Percentiles rank a stretch among this genome's conserved stretches.
phyloP scores from a whole-genome alignment of 2,888 invertebrate species.

The Drosophila rellima region DNA sequence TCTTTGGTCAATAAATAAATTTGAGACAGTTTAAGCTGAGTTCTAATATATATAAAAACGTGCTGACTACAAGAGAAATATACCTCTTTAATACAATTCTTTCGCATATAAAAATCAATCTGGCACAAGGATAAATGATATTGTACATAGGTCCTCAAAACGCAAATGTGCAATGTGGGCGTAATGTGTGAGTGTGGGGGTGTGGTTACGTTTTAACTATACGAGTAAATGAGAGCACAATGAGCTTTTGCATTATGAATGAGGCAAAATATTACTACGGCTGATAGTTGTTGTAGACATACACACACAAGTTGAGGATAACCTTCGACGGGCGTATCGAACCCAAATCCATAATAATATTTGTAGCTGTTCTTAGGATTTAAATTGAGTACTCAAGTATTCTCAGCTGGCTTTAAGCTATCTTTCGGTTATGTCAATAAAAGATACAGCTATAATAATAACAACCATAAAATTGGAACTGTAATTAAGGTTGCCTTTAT shows the following conservation, averaged over 20 bases:
- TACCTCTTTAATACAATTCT: not conserved
- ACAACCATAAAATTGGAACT: slow-evolving; percentile 30
- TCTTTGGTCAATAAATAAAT: too few relatives aligned
- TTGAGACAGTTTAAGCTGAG: not conserved
- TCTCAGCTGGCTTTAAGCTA: slow-evolving; percentile 16
- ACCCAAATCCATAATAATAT: slow-evolving; percentile 33
- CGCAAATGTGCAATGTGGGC: slow-evolving; percentile 29
- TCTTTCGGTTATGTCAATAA: slow-evolving; percentile 23
- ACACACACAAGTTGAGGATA: not conserved
- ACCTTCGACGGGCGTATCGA: slow-evolving; percentile 40
- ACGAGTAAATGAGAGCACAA: slow-evolving; percentile 37
- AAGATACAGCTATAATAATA: slow-evolving; percentile 14
- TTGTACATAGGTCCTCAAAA: slow-evolving; percentile 26
- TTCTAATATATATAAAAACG: not conserved
- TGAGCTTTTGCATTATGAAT: slow-evolving; percentile 56
- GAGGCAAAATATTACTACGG: slow-evolving; percentile 30
- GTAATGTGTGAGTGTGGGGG: slow-evolving; percentile 18
- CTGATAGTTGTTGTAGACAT: slow-evolving; percentile 13
- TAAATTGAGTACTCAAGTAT: slow-evolving; percentile 12
- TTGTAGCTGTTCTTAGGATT: slow-evolving; percentile 15
- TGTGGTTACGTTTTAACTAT: slow-evolving; percentile 21
- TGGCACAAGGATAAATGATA: slow-evolving; percentile 71
- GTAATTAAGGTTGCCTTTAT: slow-evolving; percentile 45
- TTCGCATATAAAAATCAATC: slow-evolving; percentile 64
- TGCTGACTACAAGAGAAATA: not conserved